Evolutionary conservation across 2,888 invertebrate genomes (phyloP).

Genomic region (Volucella inanis): DNA sequence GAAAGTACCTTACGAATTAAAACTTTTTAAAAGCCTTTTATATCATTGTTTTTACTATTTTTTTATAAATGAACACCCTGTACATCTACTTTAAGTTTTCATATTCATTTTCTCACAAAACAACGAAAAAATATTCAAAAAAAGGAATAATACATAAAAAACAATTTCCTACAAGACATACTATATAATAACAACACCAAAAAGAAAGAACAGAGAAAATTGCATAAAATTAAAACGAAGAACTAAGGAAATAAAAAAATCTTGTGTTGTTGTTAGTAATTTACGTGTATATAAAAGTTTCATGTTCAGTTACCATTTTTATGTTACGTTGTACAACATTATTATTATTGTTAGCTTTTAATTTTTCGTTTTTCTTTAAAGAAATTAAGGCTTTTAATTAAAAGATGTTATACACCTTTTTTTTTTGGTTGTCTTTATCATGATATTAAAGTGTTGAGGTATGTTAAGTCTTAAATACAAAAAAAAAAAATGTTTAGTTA

Average conservation of each 20-base stretch:
- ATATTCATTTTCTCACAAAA: constrained; percentile 58
- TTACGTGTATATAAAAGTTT: constrained; percentile 52
- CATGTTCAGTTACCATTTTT: constrained; percentile 73
- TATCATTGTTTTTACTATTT: background rate
- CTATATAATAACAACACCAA: constrained; percentile 33
- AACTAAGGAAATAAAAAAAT: constrained; percentile 38
- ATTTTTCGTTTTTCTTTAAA: constrained; percentile 11
- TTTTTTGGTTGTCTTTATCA: constrained; percentile 35
- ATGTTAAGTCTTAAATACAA: constrained; percentile 28
- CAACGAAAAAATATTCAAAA: constrained; percentile 10
- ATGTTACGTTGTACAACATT: constrained; percentile 42
- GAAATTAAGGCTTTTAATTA: constrained; percentile 49
- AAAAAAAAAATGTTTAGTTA: constrained; percentile 53
- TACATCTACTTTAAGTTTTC: constrained; percentile 34
- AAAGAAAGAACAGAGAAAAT: constrained; percentile 65
- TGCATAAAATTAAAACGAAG: constrained; percentile 49
- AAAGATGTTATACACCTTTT: constrained; percentile 24
- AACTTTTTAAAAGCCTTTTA: no score
- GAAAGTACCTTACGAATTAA: no score
- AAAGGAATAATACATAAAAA: constrained; percentile 50
- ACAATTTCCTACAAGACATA: constrained; percentile 57
- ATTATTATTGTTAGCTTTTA: constrained; percentile 27
- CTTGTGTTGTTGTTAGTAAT: constrained; percentile 55
- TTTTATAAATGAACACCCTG: constrained; percentile 39
- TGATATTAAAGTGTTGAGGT: constrained; percentile 45